Evolutionary conservation across 92 coral and sea anemone genomes (phyloP).

Genomic region (Parazoanthus swiftii): DNA sequence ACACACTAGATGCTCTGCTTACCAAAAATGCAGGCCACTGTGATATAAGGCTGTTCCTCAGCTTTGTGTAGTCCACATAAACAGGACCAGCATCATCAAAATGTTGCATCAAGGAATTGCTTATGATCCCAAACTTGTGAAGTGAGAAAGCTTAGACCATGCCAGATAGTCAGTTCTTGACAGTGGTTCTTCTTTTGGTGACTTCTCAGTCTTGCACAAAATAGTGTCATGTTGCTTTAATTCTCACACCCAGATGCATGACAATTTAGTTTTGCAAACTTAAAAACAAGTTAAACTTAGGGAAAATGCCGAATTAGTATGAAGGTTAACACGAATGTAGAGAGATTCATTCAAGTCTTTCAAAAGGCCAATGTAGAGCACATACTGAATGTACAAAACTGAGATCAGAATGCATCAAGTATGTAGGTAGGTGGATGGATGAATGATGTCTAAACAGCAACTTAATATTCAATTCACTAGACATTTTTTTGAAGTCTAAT

Average conservation of each 20-base stretch:
- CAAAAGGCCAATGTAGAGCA: background rate
- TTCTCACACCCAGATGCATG: background rate
- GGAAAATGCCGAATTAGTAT: background rate
- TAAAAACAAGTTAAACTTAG: background rate
- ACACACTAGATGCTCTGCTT: slow-evolving; percentile 23
- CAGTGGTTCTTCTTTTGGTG: background rate
- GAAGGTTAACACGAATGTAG: background rate
- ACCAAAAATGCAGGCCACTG: slow-evolving; percentile 17
- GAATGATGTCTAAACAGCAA: slow-evolving; percentile 2
- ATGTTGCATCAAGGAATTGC: slow-evolving; percentile 22
- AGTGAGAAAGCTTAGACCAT: background rate
- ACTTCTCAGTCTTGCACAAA: background rate
- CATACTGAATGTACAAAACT: background rate
- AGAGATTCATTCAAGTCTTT: background rate
- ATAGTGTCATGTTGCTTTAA: background rate
- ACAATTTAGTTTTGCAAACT: background rate
- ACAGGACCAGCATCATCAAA: slow-evolving; percentile 1
- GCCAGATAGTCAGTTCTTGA: background rate
- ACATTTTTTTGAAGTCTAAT: background rate
- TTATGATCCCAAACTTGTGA: background rate
- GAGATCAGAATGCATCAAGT: slow-evolving; percentile 6
- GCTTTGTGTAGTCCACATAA: slow-evolving; percentile 10
- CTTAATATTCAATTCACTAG: background rate
- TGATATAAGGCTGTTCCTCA: background rate
- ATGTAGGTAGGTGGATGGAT: slow-evolving; percentile 33